These are phyloP conservation scores for Ochlodes sylvanus DNA, from an alignment of 2,888 invertebrate species.

Conservation along the genomic window DNA sequence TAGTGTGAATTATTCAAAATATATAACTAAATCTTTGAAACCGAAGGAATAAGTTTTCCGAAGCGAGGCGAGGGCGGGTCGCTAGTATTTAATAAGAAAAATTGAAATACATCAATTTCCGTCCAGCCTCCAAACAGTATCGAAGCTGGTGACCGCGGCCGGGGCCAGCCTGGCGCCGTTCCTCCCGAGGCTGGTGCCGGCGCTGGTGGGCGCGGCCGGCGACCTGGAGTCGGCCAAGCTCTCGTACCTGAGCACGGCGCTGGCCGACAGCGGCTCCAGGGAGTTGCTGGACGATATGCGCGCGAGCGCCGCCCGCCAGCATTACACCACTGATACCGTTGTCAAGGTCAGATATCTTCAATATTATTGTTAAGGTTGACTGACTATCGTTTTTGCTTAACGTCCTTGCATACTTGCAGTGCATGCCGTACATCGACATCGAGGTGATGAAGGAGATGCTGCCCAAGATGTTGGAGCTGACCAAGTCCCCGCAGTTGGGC, in stretches of 20 bases:
- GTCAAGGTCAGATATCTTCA: constrained; percentile 89
- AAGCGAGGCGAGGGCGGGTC: no score
- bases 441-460: constrained; percentile 91
- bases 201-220: constrained; percentile 93
- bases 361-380: no score
- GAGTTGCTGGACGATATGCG: constrained; percentile 92
- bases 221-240: constrained; percentile 93
- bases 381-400: no score
- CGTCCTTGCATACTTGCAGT: constrained; percentile 76
- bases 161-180: constrained; percentile 92
- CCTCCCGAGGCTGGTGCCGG: constrained; percentile 91
- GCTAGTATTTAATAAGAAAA: no score
- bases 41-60: no score
- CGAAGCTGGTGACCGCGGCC: constrained; percentile 93
- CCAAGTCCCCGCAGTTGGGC: constrained; percentile 93
- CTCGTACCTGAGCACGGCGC: constrained; percentile 91
- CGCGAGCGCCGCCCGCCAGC: constrained; percentile 92
- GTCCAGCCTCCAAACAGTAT: constrained; percentile 92
- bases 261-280: constrained; percentile 89
- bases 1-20: no score
- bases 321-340: constrained; percentile 95
- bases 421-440: constrained; percentile 90
- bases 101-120: not conserved
- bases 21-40: no score
- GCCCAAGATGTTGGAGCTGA: constrained; percentile 92